Conservation (phyloP, 2,888 invertebrate genomes). For the Mythimna ferrago region DNA sequence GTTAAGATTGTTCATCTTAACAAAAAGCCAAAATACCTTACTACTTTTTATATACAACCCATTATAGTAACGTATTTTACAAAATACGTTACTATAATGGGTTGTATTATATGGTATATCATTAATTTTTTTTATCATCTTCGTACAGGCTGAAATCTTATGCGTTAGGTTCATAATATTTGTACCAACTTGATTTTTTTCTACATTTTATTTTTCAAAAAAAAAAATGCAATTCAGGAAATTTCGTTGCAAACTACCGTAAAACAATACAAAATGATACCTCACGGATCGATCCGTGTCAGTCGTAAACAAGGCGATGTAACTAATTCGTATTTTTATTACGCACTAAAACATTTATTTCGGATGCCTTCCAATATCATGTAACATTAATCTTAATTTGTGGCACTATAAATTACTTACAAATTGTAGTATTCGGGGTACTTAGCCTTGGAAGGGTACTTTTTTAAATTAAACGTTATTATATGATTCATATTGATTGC, state of each 20-base stretch:
- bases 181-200: not conserved
- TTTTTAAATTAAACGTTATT: constrained; percentile 42
- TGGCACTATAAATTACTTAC: constrained; percentile 57
- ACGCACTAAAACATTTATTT: constrained; percentile 52
- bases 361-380: constrained; percentile 57
- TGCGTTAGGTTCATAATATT: too few species aligned
- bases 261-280: constrained; percentile 21
- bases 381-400: constrained; percentile 63
- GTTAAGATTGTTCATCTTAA: too few species aligned
- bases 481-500: constrained; percentile 41
- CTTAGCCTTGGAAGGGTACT: constrained; percentile 46
- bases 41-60: too few species aligned
- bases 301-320: constrained; percentile 48
- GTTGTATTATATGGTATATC: too few species aligned
- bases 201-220: not conserved
- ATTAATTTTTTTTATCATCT: too few species aligned
- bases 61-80: too few species aligned
- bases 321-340: constrained; percentile 56
- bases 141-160: too few species aligned
- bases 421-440: constrained; percentile 58
- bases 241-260: constrained; percentile 1
- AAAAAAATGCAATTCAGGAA: not conserved
- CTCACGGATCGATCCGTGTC: constrained; percentile 31
- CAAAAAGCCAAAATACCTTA: too few species aligned
- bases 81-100: too few species aligned